These are phyloP conservation scores for Clarias macrocephalus DNA, from an alignment of 2,113 vertebrate species.

Conservation along the genomic window DNA sequence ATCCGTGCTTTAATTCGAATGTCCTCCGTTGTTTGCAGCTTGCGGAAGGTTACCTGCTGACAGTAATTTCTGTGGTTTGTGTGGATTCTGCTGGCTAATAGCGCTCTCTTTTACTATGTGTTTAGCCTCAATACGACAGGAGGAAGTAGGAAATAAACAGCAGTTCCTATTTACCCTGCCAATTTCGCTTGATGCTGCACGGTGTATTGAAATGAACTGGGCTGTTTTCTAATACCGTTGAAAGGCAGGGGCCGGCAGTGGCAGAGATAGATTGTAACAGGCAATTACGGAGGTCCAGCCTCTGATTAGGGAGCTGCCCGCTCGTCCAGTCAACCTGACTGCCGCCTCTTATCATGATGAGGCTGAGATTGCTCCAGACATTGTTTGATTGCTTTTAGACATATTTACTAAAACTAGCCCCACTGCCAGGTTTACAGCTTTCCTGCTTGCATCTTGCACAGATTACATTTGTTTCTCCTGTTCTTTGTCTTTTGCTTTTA, in stretches of 20 bases:
- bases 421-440: conserved; percentile 34
- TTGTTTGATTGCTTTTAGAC: conserved; percentile 65
- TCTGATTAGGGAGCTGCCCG: conserved; percentile 67
- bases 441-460: conserved; percentile 17
- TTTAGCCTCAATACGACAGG: conserved; percentile 67
- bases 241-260: conserved; percentile 45
- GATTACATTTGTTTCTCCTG: conserved; percentile 15
- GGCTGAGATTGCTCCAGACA: conserved; percentile 56
- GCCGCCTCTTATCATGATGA: conserved; percentile 58
- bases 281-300: conserved; percentile 55
- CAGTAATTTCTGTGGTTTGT: conserved; percentile 70
- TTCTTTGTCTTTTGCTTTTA: conserved; percentile 12
- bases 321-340: conserved; percentile 53
- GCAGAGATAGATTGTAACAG: conserved; percentile 64
- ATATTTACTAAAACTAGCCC: conserved; percentile 61
- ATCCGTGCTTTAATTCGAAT: conserved; percentile 71
- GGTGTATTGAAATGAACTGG: conserved; percentile 75
- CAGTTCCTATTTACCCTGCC: conserved; percentile 67
- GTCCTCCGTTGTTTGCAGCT: conserved; percentile 64
- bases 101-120: conserved; percentile 60
- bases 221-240: conserved; percentile 65
- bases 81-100: conserved; percentile 72
- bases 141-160: conserved; percentile 72
- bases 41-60: conserved; percentile 65
- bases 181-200: conserved; percentile 72